Percentiles rank a stretch among this genome's conserved stretches.
Conservation (phyloP, 2,888 invertebrate genomes). For the Doris montereyensis region DNA sequence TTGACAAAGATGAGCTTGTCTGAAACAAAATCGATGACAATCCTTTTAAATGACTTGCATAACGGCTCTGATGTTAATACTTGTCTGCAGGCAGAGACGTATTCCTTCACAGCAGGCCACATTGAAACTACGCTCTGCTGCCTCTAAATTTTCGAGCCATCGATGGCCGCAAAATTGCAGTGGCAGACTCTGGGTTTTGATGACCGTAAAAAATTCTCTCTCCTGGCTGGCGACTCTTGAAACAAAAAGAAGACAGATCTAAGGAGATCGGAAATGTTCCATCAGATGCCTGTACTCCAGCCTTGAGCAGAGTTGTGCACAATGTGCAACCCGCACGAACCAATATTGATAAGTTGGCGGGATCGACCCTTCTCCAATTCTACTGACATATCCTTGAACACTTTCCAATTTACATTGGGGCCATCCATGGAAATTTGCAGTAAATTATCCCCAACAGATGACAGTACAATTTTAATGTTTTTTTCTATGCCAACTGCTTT, state of each 20-base stretch:
- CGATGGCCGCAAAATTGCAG: background rate
- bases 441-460: background rate
- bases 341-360: constrained; percentile 45
- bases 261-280: constrained; percentile 51
- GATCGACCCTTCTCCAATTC: constrained; percentile 27
- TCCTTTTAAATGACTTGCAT: background rate
- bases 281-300: constrained; percentile 39
- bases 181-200: background rate
- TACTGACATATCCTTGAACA: background rate
- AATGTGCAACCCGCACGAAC: constrained; percentile 49
- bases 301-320: constrained; percentile 51
- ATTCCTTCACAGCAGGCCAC: too few species aligned
- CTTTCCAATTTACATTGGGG: constrained; percentile 23
- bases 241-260: constrained; percentile 57
- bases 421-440: constrained; percentile 26
- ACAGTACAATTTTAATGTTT: background rate
- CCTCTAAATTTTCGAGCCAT: background rate
- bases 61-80: background rate
- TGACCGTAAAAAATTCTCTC: constrained; percentile 51
- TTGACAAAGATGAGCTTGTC: too few species aligned
- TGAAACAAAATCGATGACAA: background rate
- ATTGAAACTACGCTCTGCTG: background rate
- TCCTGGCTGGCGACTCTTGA: constrained; percentile 57
- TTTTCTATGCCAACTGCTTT: constrained; percentile 37
- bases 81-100: background rate